phyloP scores from a whole-genome alignment of 2,797 vertebrate species.

The Adrianichthys oophorus region DNA sequence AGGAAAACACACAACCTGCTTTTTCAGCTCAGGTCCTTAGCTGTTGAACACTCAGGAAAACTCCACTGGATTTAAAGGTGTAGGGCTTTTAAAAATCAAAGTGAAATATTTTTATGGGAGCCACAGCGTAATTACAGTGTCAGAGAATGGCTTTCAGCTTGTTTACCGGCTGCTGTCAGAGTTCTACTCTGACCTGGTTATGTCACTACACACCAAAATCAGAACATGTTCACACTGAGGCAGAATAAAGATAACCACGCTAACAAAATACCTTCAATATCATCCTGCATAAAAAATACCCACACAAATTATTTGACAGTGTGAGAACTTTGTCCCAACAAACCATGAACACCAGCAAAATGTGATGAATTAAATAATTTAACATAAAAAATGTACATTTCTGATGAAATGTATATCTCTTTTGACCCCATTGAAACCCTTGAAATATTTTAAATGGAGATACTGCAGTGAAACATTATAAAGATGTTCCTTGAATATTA shows the following conservation, averaged over 20 bases:
- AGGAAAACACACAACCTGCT: neutral
- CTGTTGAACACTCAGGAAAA: neutral
- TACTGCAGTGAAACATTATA: too few species aligned
- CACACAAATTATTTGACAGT: too few species aligned
- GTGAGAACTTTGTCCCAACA: too few species aligned
- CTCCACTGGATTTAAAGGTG: neutral
- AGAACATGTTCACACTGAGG: neutral
- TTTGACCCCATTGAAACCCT: too few species aligned
- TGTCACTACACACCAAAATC: constrained; percentile 24
- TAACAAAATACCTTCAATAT: neutral
- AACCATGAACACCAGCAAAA: too few species aligned
- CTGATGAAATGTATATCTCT: too few species aligned
- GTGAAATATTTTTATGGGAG: neutral
- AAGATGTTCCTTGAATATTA: too few species aligned
- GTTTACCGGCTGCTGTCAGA: constrained; percentile 5
- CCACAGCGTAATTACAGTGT: neutral
- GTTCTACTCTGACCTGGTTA: constrained; percentile 32
- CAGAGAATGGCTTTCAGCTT: neutral
- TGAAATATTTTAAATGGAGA: too few species aligned
- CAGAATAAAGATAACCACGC: too few species aligned
- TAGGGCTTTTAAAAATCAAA: neutral
- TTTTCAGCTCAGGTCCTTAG: neutral
- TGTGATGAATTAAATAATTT: too few species aligned
- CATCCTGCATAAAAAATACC: neutral
- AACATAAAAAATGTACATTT: too few species aligned